These are phyloP conservation scores for Tachuris rubrigastra DNA, from an alignment of 2,113 vertebrate genomes.

Conservation along the genomic window DNA sequence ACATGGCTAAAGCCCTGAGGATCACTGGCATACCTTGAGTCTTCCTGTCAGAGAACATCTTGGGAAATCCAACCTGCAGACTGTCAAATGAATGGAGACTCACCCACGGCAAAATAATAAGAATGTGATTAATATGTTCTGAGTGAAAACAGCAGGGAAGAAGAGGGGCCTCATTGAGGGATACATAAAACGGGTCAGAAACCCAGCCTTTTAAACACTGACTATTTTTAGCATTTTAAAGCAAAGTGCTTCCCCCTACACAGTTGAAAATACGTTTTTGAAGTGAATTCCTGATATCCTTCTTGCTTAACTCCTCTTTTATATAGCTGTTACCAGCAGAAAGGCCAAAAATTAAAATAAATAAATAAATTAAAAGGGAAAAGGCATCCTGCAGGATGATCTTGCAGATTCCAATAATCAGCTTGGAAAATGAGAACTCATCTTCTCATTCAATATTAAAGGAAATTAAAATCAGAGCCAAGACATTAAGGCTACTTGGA, in stretches of 20 bases:
- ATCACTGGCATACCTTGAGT: neutral
- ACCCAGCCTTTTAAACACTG: neutral
- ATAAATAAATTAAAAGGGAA: neutral
- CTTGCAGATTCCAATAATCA: slow-evolving; percentile 39
- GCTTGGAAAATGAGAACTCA: slow-evolving; percentile 40
- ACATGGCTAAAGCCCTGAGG: neutral
- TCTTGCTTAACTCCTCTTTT: neutral
- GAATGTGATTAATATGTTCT: neutral
- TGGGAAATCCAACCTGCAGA: neutral
- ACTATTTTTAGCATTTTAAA: neutral
- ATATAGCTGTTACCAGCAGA: neutral
- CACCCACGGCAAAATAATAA: neutral
- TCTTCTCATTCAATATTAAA: slow-evolving; percentile 64
- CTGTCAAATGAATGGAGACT: neutral
- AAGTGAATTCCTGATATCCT: neutral
- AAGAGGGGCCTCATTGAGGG: neutral
- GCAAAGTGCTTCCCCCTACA: neutral
- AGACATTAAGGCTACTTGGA: slow-evolving; percentile 45
- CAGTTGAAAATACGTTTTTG: neutral
- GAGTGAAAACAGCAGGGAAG: neutral
- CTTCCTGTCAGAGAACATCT: neutral
- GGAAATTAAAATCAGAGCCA: slow-evolving; percentile 62
- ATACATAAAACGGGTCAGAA: neutral
- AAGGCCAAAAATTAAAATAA: neutral
- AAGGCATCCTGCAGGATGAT: slow-evolving; percentile 15